phyloP scores from a whole-genome alignment of 2,113 vertebrate species.

The Delphinus delphis region DNA sequence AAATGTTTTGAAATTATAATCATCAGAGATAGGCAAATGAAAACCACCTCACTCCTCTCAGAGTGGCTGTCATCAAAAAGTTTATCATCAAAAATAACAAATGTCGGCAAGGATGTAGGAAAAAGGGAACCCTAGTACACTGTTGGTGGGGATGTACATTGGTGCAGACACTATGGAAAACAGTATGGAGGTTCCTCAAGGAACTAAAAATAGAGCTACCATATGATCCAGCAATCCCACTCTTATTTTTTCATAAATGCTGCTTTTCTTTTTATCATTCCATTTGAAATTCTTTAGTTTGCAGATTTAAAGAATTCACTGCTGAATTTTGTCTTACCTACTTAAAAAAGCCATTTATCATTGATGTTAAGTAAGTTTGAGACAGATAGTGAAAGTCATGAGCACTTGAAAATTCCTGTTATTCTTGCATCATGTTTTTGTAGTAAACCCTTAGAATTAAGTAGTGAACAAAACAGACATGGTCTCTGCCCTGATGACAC shows the following conservation, averaged over 20 bases:
- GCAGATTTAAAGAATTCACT: not conserved
- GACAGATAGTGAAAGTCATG: not conserved
- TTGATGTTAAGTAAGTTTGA: not conserved
- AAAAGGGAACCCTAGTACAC: not conserved
- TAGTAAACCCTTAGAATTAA: conserved; percentile 14
- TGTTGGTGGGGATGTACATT: not conserved
- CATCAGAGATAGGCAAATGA: not conserved
- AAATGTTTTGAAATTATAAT: not conserved
- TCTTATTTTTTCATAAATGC: conserved; percentile 3
- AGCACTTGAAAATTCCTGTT: not conserved
- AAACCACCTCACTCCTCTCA: not conserved
- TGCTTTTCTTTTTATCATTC: not conserved
- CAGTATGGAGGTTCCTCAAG: not conserved
- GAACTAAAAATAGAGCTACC: not conserved
- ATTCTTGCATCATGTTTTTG: not conserved
- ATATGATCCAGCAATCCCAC: not conserved
- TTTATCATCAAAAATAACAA: not conserved
- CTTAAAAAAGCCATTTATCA: not conserved
- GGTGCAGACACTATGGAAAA: not conserved
- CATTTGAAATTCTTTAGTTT: conserved; percentile 34
- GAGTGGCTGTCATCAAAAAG: not conserved
- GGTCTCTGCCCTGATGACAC: not conserved
- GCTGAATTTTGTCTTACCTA: not conserved
- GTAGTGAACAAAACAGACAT: not conserved
- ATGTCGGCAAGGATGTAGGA: not conserved